These are phyloP conservation scores for Thermophis baileyi DNA, from an alignment of 2,113 vertebrate genomes.

Conservation along the genomic window DNA sequence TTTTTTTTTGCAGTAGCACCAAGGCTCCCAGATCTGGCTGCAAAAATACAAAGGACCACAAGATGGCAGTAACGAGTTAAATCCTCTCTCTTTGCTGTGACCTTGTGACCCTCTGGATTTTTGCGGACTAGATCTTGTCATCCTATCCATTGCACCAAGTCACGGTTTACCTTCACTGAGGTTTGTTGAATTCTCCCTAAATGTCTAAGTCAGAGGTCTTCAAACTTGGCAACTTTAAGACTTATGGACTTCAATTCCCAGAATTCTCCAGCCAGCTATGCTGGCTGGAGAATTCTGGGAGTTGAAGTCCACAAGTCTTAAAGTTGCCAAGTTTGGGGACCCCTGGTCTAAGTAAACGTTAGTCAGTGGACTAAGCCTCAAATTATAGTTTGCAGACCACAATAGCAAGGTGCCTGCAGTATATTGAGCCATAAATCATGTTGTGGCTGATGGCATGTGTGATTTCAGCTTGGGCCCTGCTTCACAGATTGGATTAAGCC, in stretches of 20 bases:
- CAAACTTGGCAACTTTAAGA: too few species aligned
- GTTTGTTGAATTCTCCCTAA: not conserved
- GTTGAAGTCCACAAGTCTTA: too few species aligned
- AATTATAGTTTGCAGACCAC: not conserved
- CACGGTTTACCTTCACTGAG: not conserved
- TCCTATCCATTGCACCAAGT: not conserved
- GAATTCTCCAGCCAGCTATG: too few species aligned
- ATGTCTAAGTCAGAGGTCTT: not conserved
- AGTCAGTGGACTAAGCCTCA: not conserved
- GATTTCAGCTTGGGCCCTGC: not conserved
- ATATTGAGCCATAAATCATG: not conserved
- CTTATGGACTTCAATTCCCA: too few species aligned
- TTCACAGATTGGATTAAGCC: not conserved
- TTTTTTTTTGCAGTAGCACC: too few species aligned
- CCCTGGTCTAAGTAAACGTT: not conserved
- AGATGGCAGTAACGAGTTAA: too few species aligned
- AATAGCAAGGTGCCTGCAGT: not conserved
- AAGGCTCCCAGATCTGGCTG: too few species aligned
- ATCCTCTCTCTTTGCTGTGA: not conserved
- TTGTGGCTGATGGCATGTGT: not conserved
- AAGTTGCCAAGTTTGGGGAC: too few species aligned
- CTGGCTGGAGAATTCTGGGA: too few species aligned
- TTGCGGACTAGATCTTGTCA: not conserved
- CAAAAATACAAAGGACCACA: too few species aligned
- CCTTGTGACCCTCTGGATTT: not conserved